A percentile compares a stretch with the other conserved stretches of the same genome.
phyloP scores from a whole-genome alignment of 2,888 invertebrate species.

The Autographa pulchrina region DNA sequence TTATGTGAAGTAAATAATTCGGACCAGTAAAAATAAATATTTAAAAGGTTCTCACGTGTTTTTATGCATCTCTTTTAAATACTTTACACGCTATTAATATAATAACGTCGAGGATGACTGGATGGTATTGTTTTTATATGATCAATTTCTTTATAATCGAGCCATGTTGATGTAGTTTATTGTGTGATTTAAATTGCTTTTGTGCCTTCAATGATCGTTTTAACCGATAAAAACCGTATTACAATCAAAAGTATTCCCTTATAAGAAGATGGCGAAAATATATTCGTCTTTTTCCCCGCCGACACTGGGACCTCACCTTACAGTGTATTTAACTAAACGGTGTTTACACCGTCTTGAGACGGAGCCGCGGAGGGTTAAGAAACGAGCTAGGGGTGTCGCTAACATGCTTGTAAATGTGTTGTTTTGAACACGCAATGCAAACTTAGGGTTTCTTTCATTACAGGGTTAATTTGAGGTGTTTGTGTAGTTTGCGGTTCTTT shows the following conservation, averaged over 20 bases:
- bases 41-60: slow-evolving; percentile 39
- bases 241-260: background rate
- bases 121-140: slow-evolving; percentile 36
- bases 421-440: slow-evolving; percentile 66
- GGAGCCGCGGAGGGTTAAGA: slow-evolving; percentile 73
- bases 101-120: slow-evolving; percentile 44
- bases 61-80: slow-evolving; percentile 54
- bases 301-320: slow-evolving; percentile 44
- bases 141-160: slow-evolving; percentile 50
- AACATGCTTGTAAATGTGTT: slow-evolving; percentile 65
- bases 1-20: slow-evolving; percentile 32
- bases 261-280: background rate
- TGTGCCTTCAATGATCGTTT: background rate
- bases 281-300: slow-evolving; percentile 45
- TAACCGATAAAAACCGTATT: background rate
- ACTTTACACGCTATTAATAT: slow-evolving; percentile 43
- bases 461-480: slow-evolving; percentile 45
- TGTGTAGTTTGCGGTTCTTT: slow-evolving; percentile 46
- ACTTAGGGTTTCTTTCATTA: slow-evolving; percentile 53
- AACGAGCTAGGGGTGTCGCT: slow-evolving; percentile 75
- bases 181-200: slow-evolving; percentile 4
- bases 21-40: slow-evolving; percentile 47
- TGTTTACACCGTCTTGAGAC: slow-evolving; percentile 81
- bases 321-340: slow-evolving; percentile 63
- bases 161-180: slow-evolving; percentile 49